phyloP scores from a whole-genome alignment of 2,797 vertebrate species.

The Austrolebias charrua region DNA sequence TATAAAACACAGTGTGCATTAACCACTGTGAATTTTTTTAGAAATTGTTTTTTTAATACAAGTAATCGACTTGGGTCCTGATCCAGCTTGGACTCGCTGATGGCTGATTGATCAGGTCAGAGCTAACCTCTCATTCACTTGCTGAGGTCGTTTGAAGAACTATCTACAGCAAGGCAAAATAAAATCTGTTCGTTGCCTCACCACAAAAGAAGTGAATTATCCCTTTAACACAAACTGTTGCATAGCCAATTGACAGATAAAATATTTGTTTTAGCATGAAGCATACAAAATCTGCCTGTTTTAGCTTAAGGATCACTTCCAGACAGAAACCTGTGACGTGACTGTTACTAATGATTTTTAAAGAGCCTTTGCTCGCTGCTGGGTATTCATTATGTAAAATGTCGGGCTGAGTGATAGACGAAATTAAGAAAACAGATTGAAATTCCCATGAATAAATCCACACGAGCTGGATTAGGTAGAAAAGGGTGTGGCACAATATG shows the following conservation, averaged over 20 bases:
- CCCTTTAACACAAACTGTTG: background rate
- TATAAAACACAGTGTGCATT: no score
- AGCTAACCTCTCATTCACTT: no score
- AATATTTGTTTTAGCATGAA: constrained; percentile 24
- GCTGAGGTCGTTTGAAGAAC: no score
- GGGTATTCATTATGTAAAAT: constrained; percentile 50
- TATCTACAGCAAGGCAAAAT: no score
- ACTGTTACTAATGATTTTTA: constrained; percentile 28
- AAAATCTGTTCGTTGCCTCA: no score
- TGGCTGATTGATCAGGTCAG: no score
- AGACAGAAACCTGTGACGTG: constrained; percentile 22
- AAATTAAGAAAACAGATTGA: constrained; percentile 61
- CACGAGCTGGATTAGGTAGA: constrained; percentile 34
- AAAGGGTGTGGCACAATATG: constrained; percentile 37
- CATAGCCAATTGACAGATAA: constrained; percentile 15
- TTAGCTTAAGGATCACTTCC: constrained; percentile 17
- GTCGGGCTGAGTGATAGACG: constrained; percentile 54
- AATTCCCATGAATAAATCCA: constrained; percentile 56
- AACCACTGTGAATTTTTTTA: no score
- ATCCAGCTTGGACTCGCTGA: no score
- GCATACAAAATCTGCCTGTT: constrained; percentile 24
- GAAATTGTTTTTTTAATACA: no score
- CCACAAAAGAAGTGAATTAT: no score
- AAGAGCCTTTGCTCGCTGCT: constrained; percentile 1
- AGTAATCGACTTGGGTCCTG: no score